phyloP scores from a whole-genome alignment of 1,140 invertebrate genomes.

The Maniola jurtina region DNA sequence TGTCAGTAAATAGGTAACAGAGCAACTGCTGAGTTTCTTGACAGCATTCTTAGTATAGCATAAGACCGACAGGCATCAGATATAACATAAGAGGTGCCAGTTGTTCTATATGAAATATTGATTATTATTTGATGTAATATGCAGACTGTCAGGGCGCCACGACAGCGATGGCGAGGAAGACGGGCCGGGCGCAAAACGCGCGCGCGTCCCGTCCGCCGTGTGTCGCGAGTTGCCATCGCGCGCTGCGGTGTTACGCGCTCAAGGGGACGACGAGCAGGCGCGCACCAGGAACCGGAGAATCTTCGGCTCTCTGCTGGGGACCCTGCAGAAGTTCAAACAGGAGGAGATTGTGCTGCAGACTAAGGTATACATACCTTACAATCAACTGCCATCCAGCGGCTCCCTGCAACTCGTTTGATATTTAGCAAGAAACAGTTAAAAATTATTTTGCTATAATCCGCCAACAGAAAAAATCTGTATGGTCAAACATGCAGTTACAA shows the following conservation, averaged over 20 bases:
- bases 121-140: background rate
- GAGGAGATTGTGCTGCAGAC: slow-evolving; percentile 94
- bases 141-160: slow-evolving; percentile 64
- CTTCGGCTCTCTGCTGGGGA: slow-evolving; percentile 96
- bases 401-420: no score
- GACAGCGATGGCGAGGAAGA: slow-evolving; percentile 75
- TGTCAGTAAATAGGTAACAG: no score
- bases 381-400: no score
- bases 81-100: no score
- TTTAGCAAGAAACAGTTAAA: no score
- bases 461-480: no score
- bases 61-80: no score
- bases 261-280: slow-evolving; percentile 90
- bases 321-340: slow-evolving; percentile 95
- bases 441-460: no score
- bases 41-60: no score
- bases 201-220: slow-evolving; percentile 68
- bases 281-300: slow-evolving; percentile 93
- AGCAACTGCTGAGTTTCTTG: background rate
- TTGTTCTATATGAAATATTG: no score
- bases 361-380: slow-evolving; percentile 77
- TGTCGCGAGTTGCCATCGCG: slow-evolving; percentile 68
- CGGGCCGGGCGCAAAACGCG: slow-evolving; percentile 49
- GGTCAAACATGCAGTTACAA: no score
- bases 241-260: slow-evolving; percentile 82